Evolutionary conservation across 2,888 invertebrate genomes (phyloP).

Genomic region (Dorcus hopei): DNA sequence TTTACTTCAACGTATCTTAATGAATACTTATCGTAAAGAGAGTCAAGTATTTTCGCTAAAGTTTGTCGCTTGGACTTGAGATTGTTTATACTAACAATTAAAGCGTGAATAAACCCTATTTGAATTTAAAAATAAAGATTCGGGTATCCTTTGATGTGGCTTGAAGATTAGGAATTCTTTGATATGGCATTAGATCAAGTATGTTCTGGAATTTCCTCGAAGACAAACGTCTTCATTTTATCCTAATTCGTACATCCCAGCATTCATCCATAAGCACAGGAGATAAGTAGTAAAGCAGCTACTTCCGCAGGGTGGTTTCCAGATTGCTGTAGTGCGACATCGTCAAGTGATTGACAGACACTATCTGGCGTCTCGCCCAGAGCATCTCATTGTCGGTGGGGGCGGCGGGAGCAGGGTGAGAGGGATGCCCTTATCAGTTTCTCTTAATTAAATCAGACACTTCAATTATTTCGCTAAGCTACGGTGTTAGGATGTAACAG

Average conservation of each 20-base stretch:
- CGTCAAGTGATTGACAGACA: constrained; percentile 21
- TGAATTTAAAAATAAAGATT: too few species aligned
- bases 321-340: constrained; percentile 1
- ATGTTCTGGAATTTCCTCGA: background rate
- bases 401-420: background rate
- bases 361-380: constrained; percentile 18
- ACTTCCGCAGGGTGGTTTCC: background rate
- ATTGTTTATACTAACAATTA: too few species aligned
- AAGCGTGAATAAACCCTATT: too few species aligned
- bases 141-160: too few species aligned
- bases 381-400: constrained; percentile 7
- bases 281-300: background rate
- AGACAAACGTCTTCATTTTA: constrained; percentile 14
- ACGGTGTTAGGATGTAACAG: background rate
- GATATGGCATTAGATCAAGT: too few species aligned
- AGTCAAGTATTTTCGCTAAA: too few species aligned
- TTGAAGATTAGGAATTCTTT: too few species aligned
- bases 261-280: constrained; percentile 13
- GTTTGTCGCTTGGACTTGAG: too few species aligned
- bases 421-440: constrained; percentile 11
- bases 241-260: constrained; percentile 18
- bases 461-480: constrained; percentile 18
- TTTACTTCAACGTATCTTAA: too few species aligned
- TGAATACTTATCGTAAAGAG: too few species aligned
- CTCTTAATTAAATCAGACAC: constrained; percentile 19